Evolutionary conservation across 2,797 vertebrate species (phyloP).

Genomic region (Bryconaethiops microstoma): DNA sequence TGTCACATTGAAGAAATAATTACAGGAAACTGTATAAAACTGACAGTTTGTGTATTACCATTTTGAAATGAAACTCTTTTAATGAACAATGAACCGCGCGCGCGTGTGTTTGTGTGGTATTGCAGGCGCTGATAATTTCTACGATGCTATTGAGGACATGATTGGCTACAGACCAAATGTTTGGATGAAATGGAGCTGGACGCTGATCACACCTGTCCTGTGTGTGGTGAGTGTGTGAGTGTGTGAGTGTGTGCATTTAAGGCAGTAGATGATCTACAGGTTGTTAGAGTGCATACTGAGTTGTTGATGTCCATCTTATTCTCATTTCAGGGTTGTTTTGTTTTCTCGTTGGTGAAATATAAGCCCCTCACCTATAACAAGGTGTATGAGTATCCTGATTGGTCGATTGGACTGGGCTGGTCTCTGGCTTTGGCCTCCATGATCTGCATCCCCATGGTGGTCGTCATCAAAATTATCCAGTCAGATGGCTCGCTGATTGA

Average conservation of each 20-base stretch:
- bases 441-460: constrained; percentile 95
- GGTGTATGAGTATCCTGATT: constrained; percentile 90
- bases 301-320: background rate
- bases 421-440: constrained; percentile 91
- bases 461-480: constrained; percentile 91
- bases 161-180: constrained; percentile 96
- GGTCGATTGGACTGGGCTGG: constrained; percentile 96
- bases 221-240: constrained; percentile 78
- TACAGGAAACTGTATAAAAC: too few species aligned
- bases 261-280: too few species aligned
- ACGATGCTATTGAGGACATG: constrained; percentile 97
- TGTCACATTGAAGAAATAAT: too few species aligned
- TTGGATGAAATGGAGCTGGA: constrained; percentile 99
- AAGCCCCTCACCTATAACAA: constrained; percentile 97
- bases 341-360: constrained; percentile 96
- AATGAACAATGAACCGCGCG: background rate
- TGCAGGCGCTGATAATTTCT: constrained; percentile 92
- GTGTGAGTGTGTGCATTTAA: background rate
- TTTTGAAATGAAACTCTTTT: too few species aligned
- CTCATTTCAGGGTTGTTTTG: constrained; percentile 86
- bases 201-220: constrained; percentile 91
- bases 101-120: background rate
- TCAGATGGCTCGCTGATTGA: constrained; percentile 92
- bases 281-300: background rate
- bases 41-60: too few species aligned